Base-by-base conservation (phyloP, 2,797 vertebrate species). In the Gymnoscopelus braueri region DNA sequence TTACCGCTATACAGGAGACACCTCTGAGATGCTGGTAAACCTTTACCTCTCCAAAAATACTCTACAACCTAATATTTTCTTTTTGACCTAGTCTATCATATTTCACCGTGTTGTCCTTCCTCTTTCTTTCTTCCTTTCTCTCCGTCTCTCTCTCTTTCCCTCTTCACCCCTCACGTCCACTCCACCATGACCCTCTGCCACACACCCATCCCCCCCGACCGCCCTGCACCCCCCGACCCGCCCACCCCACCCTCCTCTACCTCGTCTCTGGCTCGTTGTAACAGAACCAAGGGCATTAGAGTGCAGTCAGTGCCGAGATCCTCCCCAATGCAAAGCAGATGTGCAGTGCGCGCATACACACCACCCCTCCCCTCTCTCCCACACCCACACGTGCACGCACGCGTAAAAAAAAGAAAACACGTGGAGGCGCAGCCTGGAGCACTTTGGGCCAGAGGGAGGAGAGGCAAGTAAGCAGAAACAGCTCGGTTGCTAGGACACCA, bases 241-340 rank as follows among this genome's bases (percentile, higher is more conserved):
- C 71, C 65, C 60, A 78, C 73, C 15, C 49, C 53, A 2, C 26
- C 4, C 4, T 4, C 77, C 66, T 68, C 66, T 84, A 66, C 68
- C 50, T 55, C 50, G 56, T 72, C 78, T 60, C 70, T 76, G 23
- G 71, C 69, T 84, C 49, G 64, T 86, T 82, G 82, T 70, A 83
- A 86, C 76, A 82, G 65, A 89, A 84, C 83, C 85, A 74, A 87
- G 84, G 87, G 89, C 91, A 86, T 93, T 91, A 89, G 84, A 89
- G 85, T 91, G 91, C 87, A 89, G 89, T 89, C 92, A 89, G 88
- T 74, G 84, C 89, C 74, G 88, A 93, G 94, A 93, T 91, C 83
- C 87, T 89, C 83, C 84, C 85, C 94, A 97, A 97, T 95, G 84
- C 86, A 94, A 96, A 96, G 94, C 97, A 98, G 96, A 97, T 98